phyloP scores from a whole-genome alignment of 2,113 vertebrate species.

The Pluvialis apricaria region DNA sequence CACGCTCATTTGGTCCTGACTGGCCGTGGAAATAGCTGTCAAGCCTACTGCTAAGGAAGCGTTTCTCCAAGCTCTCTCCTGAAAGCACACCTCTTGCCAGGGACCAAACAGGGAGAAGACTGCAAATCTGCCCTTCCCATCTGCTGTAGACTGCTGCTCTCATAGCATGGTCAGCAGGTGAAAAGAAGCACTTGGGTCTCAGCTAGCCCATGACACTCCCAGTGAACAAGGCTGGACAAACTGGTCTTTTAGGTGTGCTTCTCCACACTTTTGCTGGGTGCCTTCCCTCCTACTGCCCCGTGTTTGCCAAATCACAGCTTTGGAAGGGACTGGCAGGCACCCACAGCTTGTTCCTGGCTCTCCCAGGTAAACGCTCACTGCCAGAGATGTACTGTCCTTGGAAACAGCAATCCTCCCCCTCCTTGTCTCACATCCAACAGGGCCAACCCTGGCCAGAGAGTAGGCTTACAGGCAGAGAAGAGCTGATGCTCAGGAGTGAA shows the following conservation, averaged over 20 bases:
- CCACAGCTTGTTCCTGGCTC: background rate
- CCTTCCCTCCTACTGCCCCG: background rate
- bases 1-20: background rate
- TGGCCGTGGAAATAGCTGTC: background rate
- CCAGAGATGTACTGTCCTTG: background rate
- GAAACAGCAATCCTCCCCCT: background rate
- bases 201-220: background rate
- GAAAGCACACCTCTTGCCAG: background rate
- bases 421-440: background rate
- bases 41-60: background rate
- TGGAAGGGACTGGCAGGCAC: background rate
- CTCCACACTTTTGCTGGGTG: background rate
- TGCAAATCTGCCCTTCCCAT: background rate
- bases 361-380: background rate
- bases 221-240: background rate
- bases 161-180: rapidly evolving
- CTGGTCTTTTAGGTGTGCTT: background rate
- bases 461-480: background rate
- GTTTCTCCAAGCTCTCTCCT: background rate
- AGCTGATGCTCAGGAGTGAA: background rate
- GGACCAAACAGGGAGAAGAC: background rate
- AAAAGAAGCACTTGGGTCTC: background rate
- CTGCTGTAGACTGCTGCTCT: background rate
- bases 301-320: background rate
- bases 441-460: background rate